These are phyloP conservation scores for Ceratina japonica DNA, from an alignment of 1,140 invertebrate species.

Conservation along the genomic window DNA sequence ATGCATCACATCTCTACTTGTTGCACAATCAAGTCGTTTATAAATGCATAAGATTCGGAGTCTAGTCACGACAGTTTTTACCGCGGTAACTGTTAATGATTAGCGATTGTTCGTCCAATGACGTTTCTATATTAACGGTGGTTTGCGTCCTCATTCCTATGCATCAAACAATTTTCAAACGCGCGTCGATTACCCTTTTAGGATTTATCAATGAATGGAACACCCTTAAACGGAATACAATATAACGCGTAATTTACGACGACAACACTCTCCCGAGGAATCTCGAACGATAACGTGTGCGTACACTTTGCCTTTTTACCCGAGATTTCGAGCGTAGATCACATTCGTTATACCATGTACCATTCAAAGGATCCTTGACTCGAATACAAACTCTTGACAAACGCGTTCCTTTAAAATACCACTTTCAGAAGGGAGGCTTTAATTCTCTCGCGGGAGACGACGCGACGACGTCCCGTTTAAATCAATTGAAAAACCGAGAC, in stretches of 20 bases:
- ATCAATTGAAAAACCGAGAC: background rate
- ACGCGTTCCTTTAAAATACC: constrained; percentile 19
- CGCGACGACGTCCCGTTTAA: background rate
- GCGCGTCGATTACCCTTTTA: too few species aligned
- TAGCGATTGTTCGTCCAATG: too few species aligned
- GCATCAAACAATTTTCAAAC: too few species aligned
- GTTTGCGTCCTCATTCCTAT: too few species aligned
- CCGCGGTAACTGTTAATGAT: too few species aligned
- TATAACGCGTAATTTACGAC: background rate
- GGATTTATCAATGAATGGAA: background rate
- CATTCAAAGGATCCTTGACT: constrained; percentile 12
- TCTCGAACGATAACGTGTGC: background rate
- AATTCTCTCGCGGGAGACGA: background rate
- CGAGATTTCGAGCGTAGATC: constrained; percentile 6
- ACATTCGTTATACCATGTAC: background rate
- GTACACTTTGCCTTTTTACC: background rate
- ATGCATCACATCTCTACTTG: too few species aligned
- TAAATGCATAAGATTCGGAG: too few species aligned
- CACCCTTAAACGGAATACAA: background rate
- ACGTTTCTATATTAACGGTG: too few species aligned
- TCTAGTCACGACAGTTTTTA: too few species aligned
- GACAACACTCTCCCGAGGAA: background rate
- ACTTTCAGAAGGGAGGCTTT: background rate
- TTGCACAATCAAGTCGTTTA: too few species aligned
- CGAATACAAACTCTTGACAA: constrained; percentile 9